Evolutionary conservation across 2,113 vertebrate genomes (phyloP).

Genomic region (Poicephalus gulielmi): DNA sequence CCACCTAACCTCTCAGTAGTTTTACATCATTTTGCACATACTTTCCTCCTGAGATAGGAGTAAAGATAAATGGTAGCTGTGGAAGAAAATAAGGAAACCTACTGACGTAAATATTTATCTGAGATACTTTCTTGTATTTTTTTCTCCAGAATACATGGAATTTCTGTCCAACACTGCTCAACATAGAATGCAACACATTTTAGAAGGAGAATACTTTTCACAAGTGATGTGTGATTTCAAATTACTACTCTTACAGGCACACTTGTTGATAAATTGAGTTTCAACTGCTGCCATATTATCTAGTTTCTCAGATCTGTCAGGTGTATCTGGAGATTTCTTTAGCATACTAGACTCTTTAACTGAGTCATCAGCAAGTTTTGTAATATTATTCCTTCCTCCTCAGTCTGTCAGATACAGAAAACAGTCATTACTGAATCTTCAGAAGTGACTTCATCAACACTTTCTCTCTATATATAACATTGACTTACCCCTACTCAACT

Average conservation of each 20-base stretch:
- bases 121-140: neutral
- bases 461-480: neutral
- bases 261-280: neutral
- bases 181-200: neutral
- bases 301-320: neutral
- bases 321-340: neutral
- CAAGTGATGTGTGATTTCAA: neutral
- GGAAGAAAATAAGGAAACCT: neutral
- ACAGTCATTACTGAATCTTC: neutral
- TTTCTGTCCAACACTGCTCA: neutral
- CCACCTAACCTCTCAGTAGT: neutral
- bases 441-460: neutral
- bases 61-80: neutral
- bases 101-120: neutral
- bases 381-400: neutral
- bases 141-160: neutral
- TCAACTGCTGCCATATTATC: neutral
- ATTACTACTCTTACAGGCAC: neutral
- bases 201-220: neutral
- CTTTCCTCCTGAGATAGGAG: neutral
- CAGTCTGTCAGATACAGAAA: neutral
- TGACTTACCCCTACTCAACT: neutral
- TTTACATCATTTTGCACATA: neutral
- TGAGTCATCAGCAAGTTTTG: neutral
- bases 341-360: neutral